Conservation (phyloP, 2,113 vertebrate species). For the Theristicus caerulescens region DNA sequence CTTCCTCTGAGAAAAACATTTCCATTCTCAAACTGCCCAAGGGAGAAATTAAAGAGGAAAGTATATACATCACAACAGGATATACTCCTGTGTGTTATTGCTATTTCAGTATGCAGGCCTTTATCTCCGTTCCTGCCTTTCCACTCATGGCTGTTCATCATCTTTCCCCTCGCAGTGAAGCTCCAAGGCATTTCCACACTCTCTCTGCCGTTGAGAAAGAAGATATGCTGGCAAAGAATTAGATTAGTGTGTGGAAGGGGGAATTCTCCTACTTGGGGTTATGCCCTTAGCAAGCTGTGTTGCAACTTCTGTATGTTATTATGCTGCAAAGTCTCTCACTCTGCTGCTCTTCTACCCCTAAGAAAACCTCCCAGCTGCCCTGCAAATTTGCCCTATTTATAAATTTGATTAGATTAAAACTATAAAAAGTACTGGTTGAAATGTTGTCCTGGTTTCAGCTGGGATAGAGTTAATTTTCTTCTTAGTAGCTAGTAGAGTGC, state of each 20-base stretch:
- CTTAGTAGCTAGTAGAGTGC: too few relatives aligned
- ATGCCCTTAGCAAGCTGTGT: neutral
- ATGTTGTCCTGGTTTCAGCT: too few relatives aligned
- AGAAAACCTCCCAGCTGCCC: neutral
- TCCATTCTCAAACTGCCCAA: slow-evolving; percentile 57
- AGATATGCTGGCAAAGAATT: neutral
- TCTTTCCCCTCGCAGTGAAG: neutral
- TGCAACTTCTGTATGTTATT: neutral
- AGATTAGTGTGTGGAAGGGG: neutral
- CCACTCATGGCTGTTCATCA: neutral
- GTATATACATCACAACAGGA: slow-evolving; percentile 71
- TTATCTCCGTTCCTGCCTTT: slow-evolving; percentile 23
- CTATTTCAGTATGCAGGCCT: slow-evolving; percentile 8
- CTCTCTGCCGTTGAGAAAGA: neutral
- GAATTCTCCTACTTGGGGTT: slow-evolving; percentile 1
- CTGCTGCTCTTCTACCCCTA: neutral
- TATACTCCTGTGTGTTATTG: slow-evolving; percentile 29
- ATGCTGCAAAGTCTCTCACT: neutral
- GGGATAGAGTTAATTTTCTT: too few relatives aligned
- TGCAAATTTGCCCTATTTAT: neutral
- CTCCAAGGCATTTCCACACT: neutral
- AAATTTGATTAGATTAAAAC: neutral
- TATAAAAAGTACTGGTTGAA: neutral
- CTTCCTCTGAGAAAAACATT: slow-evolving; percentile 72
- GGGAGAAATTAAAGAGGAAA: slow-evolving; percentile 65